These are phyloP conservation scores for Halcyon chelicuti DNA, from an alignment of 2,797 vertebrate genomes.

Conservation along the genomic window DNA sequence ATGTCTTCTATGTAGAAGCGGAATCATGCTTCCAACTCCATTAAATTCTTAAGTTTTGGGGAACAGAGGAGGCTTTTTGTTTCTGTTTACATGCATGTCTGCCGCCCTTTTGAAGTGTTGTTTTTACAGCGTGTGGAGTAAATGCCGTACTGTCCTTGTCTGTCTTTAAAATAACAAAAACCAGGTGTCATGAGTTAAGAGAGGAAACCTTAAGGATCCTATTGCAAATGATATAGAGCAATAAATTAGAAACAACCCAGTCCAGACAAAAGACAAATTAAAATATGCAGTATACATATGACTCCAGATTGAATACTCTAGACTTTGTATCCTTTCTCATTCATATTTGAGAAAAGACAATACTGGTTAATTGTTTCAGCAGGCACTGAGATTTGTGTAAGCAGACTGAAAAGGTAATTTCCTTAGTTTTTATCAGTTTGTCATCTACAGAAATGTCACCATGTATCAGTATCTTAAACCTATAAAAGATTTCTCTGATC, in stretches of 20 bases:
- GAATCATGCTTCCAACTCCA: not conserved
- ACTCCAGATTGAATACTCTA: not conserved
- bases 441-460: not conserved
- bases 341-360: not conserved
- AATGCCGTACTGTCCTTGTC: constrained; percentile 50
- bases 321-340: not conserved
- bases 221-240: constrained; percentile 70
- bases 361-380: not conserved
- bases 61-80: not conserved
- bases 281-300: constrained; percentile 47
- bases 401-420: not conserved
- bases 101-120: constrained; percentile 48
- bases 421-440: not conserved
- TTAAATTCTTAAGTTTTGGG: not conserved
- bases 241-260: constrained; percentile 79
- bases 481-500: not conserved
- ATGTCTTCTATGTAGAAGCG: not conserved
- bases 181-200: constrained; percentile 74
- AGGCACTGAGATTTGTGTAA: not conserved
- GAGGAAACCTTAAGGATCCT: constrained; percentile 64
- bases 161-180: constrained; percentile 70
- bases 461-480: not conserved
- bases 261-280: constrained; percentile 55
- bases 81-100: not conserved
- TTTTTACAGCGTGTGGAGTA: constrained; percentile 71